A percentile compares a stretch with the other conserved stretches of the same genome.
Evolutionary conservation across 2,113 vertebrate genomes (phyloP).

Genomic region (Hydrolagus affinis): DNA sequence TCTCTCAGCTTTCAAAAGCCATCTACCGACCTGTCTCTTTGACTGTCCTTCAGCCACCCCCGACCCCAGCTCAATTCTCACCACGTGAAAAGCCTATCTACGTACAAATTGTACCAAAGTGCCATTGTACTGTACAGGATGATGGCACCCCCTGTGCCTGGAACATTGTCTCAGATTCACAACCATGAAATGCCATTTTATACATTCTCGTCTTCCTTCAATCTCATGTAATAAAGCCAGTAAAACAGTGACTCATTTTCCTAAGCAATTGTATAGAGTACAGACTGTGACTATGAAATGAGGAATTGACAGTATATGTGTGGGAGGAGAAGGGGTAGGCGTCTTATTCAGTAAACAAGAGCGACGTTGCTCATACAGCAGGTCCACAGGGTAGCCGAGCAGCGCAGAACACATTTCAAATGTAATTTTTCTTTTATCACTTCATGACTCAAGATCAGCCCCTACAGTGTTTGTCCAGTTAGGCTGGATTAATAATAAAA

Average conservation of each 20-base stretch:
- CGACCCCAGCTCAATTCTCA: too few species aligned
- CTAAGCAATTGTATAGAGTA: slow-evolving; percentile 4
- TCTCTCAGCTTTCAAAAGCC: too few species aligned
- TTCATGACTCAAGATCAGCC: not conserved
- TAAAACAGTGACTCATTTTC: not conserved
- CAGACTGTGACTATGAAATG: not conserved
- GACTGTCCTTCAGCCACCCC: too few species aligned
- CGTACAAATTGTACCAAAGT: too few species aligned
- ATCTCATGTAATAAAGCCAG: slow-evolving; percentile 8
- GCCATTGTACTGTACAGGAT: too few species aligned
- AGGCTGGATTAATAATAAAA: too few species aligned
- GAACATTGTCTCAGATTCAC: too few species aligned
- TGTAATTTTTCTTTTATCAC: slow-evolving; percentile 18
- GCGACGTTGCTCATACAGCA: not conserved
- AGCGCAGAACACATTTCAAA: not conserved
- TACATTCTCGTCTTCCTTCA: not conserved
- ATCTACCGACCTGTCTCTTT: too few species aligned
- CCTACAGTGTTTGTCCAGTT: too few species aligned
- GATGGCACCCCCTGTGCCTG: too few species aligned
- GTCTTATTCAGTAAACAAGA: slow-evolving; percentile 10
- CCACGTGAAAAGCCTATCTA: too few species aligned
- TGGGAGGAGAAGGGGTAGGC: slow-evolving; percentile 21
- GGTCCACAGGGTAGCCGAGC: not conserved
- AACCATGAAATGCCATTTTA: not conserved
- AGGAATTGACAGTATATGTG: slow-evolving; percentile 8